These are phyloP conservation scores for Drosophila murphyi DNA, from an alignment of 1,140 invertebrate species.

Conservation along the genomic window DNA sequence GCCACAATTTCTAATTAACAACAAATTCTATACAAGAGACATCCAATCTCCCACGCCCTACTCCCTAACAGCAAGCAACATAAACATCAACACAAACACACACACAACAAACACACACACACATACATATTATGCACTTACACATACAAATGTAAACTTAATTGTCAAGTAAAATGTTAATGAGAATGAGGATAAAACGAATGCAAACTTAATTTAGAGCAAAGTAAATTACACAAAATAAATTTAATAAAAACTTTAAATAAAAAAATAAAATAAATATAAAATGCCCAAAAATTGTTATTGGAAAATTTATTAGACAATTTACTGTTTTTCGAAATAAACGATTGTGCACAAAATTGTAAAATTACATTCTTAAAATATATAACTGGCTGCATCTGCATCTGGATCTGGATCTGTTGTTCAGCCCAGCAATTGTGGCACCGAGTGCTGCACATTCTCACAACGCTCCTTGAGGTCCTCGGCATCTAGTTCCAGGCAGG, in stretches of 20 bases:
- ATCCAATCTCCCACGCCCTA: slow-evolving; percentile 1
- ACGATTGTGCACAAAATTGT: slow-evolving; percentile 55
- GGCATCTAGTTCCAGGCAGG: slow-evolving; percentile 93
- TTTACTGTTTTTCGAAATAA: slow-evolving; percentile 52
- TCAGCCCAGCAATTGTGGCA: slow-evolving; percentile 65
- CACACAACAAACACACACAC: slow-evolving; percentile 42
- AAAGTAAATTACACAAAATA: slow-evolving; percentile 78
- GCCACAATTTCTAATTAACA: slow-evolving; percentile 36
- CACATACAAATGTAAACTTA: slow-evolving; percentile 47
- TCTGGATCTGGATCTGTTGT: background rate
- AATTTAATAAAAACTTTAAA: slow-evolving; percentile 73
- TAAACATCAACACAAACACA: slow-evolving; percentile 45
- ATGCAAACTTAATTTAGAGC: slow-evolving; percentile 69
- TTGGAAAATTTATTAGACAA: slow-evolving; percentile 50
- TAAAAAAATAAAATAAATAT: slow-evolving; percentile 44
- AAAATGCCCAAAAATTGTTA: slow-evolving; percentile 57
- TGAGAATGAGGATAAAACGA: slow-evolving; percentile 35
- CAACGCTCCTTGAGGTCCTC: slow-evolving; percentile 79
- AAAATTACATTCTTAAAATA: slow-evolving; percentile 36
- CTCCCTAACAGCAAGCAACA: slow-evolving; percentile 30
- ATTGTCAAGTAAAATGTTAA: slow-evolving; percentile 60
- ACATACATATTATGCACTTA: slow-evolving; percentile 44
- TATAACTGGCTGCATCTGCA: background rate
- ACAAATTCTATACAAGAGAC: slow-evolving; percentile 17
- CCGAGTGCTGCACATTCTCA: slow-evolving; percentile 73